phyloP scores from a whole-genome alignment of 1,140 invertebrate species.

The Megalonaias nervosa region DNA sequence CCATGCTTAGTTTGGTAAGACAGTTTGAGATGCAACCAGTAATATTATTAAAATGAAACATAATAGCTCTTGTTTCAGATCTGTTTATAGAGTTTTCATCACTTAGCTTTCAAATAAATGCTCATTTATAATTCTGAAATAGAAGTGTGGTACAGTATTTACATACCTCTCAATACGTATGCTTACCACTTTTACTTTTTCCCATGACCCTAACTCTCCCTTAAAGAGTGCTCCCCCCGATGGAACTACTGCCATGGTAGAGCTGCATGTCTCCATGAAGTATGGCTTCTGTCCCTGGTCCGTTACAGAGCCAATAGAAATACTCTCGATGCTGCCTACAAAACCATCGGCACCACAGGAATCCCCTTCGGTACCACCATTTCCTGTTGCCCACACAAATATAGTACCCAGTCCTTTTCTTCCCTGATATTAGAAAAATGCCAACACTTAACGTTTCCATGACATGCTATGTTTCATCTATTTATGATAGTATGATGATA shows the following conservation, averaged over 20 bases:
- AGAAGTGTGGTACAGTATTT: neutral
- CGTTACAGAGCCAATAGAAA: conserved; percentile 69
- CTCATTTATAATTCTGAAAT: no score
- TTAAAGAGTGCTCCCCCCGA: conserved; percentile 58
- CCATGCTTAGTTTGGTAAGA: no score
- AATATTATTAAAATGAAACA: no score
- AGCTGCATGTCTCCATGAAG: conserved; percentile 71
- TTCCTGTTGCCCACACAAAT: conserved; percentile 74
- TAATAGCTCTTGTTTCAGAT: no score
- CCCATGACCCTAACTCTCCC: neutral
- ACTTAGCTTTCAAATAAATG: no score
- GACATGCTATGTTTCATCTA: no score
- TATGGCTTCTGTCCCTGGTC: conserved; percentile 66
- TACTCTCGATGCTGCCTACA: conserved; percentile 68
- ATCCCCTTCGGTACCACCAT: conserved; percentile 71
- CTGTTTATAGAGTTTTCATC: no score
- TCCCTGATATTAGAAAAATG: conserved; percentile 59
- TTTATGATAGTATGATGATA: no score
- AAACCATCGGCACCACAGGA: conserved; percentile 73
- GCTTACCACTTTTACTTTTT: conserved; percentile 61
- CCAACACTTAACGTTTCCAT: no score
- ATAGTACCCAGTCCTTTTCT: conserved; percentile 69
- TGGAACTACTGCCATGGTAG: conserved; percentile 71
- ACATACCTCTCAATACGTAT: neutral
- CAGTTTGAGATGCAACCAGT: no score